Evolutionary conservation across 2,888 invertebrate genomes (phyloP).

Genomic region (Napeogenes inachia): DNA sequence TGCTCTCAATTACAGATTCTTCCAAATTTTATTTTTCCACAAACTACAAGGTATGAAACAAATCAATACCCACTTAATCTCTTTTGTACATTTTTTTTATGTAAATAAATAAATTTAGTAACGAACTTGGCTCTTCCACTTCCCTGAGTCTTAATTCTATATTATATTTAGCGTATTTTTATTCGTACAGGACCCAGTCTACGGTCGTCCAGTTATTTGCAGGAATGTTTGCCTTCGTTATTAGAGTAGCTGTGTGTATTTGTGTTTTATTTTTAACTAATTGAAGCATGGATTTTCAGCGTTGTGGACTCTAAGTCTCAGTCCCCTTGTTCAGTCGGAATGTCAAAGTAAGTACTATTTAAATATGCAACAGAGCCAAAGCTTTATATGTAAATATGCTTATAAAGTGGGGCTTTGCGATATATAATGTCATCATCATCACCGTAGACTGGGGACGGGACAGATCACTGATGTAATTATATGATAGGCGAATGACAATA

Average conservation of each 20-base stretch:
- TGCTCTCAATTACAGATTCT: constrained; percentile 37
- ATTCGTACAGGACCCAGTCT: constrained; percentile 47
- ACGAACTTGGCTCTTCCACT: no score
- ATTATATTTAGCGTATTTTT: no score
- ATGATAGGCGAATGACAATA: no score
- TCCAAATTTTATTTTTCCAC: not conserved
- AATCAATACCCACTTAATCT: no score
- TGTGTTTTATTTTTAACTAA: constrained; percentile 63
- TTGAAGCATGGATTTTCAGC: constrained; percentile 76
- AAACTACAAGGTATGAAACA: no score
- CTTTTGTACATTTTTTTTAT: no score
- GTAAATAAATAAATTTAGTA: no score
- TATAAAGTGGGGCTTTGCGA: constrained; percentile 4
- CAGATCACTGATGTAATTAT: no score
- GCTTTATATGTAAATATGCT: constrained; percentile 8
- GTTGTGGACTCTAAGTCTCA: constrained; percentile 73
- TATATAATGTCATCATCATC: constrained; percentile 1
- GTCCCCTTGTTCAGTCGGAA: constrained; percentile 74
- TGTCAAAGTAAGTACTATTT: constrained; percentile 72
- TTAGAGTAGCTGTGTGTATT: constrained; percentile 21
- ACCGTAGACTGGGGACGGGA: constrained; percentile 1
- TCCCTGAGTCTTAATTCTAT: no score
- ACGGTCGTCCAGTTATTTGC: constrained; percentile 68
- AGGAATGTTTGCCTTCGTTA: constrained; percentile 40
- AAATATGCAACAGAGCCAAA: constrained; percentile 9